Conservation (phyloP, 1,140 invertebrate genomes). For the Dryas iulia region DNA sequence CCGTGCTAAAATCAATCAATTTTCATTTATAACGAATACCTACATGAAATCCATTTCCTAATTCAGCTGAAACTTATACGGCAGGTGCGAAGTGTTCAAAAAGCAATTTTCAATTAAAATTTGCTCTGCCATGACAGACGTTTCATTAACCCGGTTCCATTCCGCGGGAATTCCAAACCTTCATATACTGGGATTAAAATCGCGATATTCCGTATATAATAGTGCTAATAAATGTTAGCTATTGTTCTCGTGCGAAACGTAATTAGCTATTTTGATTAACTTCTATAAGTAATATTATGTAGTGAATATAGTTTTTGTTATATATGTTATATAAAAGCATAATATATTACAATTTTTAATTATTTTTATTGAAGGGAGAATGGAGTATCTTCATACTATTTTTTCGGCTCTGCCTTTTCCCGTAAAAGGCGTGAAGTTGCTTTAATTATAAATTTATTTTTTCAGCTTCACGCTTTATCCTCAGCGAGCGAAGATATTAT, state of each 20-base stretch:
- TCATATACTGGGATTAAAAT: constrained; percentile 26
- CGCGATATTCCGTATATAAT: constrained; percentile 9
- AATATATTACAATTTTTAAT: too few relatives aligned
- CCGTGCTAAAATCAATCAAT: not conserved
- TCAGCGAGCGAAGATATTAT: too few relatives aligned
- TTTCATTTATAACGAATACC: not conserved
- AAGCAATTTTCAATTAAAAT: constrained; percentile 68
- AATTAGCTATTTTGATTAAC: not conserved
- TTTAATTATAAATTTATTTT: too few relatives aligned
- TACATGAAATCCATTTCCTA: constrained; percentile 27
- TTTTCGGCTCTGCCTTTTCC: too few relatives aligned
- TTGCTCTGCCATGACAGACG: constrained; percentile 63
- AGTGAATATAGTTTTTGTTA: not conserved
- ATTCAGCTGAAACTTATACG: constrained; percentile 38
- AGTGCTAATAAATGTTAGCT: constrained; percentile 14
- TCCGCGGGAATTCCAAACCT: constrained; percentile 36
- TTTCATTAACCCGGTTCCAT: constrained; percentile 70
- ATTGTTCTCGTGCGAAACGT: not conserved
- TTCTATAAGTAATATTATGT: not conserved
- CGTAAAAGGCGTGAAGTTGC: too few relatives aligned
- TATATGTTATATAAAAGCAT: too few relatives aligned
- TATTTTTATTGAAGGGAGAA: too few relatives aligned
- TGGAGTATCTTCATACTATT: too few relatives aligned
- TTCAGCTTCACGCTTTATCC: too few relatives aligned
- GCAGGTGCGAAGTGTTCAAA: constrained; percentile 53